These are phyloP conservation scores for Rhagonycha lutea DNA, from an alignment of 2,888 invertebrate species.

Conservation along the genomic window DNA sequence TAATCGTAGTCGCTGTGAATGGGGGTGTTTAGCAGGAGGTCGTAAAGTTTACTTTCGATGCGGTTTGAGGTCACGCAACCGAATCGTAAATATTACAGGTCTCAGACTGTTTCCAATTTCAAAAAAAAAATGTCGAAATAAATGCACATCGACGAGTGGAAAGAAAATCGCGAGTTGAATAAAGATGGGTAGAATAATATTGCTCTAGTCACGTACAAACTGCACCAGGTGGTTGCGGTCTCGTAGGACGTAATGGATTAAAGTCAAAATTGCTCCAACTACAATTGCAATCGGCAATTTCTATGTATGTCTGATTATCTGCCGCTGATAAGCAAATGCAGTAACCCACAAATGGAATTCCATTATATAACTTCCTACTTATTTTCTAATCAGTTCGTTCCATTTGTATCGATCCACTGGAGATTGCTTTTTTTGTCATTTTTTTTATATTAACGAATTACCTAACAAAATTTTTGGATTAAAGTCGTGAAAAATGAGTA, in stretches of 20 bases:
- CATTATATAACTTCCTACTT: not conserved
- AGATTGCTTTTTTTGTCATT: not conserved
- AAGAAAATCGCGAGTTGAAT: not conserved
- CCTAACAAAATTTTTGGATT: not conserved
- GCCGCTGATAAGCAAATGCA: not conserved
- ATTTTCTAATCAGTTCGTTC: not conserved
- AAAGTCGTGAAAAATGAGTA: not conserved
- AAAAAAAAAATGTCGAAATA: slow-evolving; percentile 1
- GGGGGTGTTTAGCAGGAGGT: not conserved
- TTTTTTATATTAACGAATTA: not conserved
- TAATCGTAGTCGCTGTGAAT: slow-evolving; percentile 5
- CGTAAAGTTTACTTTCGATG: slow-evolving; percentile 7
- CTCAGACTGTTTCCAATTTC: not conserved
- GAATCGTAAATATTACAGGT: slow-evolving; percentile 11
- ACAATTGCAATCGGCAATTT: slow-evolving; percentile 1
- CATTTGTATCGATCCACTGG: not conserved
- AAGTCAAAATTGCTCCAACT: slow-evolving; percentile 11
- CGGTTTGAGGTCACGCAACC: slow-evolving; percentile 7
- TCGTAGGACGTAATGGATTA: slow-evolving; percentile 16
- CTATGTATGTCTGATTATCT: slow-evolving; percentile 1
- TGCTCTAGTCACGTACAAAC: slow-evolving; percentile 10
- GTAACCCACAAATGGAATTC: not conserved
- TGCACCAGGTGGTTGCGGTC: slow-evolving; percentile 17
- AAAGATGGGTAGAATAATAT: slow-evolving; percentile 2
- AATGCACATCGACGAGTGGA: not conserved